phyloP scores from a whole-genome alignment of 2,113 vertebrate genomes.

The Excalfactoria chinensis region DNA sequence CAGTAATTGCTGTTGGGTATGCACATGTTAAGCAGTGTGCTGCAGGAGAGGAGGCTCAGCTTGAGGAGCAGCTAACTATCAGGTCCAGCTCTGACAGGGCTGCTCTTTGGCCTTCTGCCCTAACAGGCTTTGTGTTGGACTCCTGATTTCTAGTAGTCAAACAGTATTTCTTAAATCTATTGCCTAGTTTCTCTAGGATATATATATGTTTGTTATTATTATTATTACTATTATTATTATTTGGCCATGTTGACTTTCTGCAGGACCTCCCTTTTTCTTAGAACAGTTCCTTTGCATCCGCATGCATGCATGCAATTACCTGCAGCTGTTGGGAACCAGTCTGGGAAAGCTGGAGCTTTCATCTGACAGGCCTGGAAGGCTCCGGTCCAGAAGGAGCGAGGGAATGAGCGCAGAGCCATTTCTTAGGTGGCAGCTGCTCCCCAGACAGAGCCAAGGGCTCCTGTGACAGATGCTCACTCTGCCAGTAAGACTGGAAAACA shows the following conservation, averaged over 20 bases:
- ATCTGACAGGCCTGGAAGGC: neutral
- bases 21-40: neutral
- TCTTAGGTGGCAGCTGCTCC: slow-evolving; percentile 35
- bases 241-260: neutral
- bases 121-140: neutral
- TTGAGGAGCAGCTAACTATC: neutral
- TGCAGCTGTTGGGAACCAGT: neutral
- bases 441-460: neutral
- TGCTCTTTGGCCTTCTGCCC: neutral
- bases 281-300: neutral
- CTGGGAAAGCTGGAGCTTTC: neutral
- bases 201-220: neutral
- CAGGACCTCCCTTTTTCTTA: neutral
- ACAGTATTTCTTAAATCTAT: neutral
- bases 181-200: neutral
- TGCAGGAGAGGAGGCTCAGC: neutral
- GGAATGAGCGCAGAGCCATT: neutral
- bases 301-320: neutral
- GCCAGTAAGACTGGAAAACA: slow-evolving; percentile 11
- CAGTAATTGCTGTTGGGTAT: neutral
- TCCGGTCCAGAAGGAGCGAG: neutral
- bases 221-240: neutral
- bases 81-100: neutral
- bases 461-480: neutral
- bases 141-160: neutral